These are phyloP conservation scores for Drosophila willistoni DNA, from an alignment of 1,140 invertebrate genomes.

Conservation along the genomic window DNA sequence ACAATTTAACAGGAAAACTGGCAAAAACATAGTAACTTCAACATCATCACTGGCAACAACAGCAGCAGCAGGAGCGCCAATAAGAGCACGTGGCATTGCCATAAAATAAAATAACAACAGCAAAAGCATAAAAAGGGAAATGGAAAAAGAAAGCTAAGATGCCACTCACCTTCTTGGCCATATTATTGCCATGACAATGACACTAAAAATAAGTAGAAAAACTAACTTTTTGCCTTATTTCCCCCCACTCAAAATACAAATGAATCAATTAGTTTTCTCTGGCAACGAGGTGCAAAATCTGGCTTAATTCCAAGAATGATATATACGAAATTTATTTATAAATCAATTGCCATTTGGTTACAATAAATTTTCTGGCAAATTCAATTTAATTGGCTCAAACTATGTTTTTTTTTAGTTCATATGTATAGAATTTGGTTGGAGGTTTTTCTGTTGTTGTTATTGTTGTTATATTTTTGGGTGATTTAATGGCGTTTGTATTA, in stretches of 20 bases:
- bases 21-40: not conserved
- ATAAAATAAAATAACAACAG: conserved; percentile 19
- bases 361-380: no score
- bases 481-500: conserved; percentile 9
- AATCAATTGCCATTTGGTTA: no score
- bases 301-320: not conserved
- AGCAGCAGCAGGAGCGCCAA: not conserved
- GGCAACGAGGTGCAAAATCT: not conserved
- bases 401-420: no score
- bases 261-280: conserved; percentile 13
- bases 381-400: no score
- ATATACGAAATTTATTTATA: not conserved
- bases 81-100: conserved; percentile 5
- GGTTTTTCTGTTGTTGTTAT: not conserved
- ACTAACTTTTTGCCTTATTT: conserved; percentile 1
- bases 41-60: not conserved
- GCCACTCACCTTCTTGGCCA: conserved; percentile 6
- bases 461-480: not conserved
- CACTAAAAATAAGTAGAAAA: not conserved
- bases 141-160: not conserved
- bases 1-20: conserved; percentile 24
- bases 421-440: not conserved
- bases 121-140: not conserved
- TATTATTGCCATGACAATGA: conserved; percentile 10
- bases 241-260: not conserved